Evolutionary conservation across 2,797 vertebrate species (phyloP), one percentile per base, ranked within the genome.

Genomic region (Taeniopygia guttata): DNA sequence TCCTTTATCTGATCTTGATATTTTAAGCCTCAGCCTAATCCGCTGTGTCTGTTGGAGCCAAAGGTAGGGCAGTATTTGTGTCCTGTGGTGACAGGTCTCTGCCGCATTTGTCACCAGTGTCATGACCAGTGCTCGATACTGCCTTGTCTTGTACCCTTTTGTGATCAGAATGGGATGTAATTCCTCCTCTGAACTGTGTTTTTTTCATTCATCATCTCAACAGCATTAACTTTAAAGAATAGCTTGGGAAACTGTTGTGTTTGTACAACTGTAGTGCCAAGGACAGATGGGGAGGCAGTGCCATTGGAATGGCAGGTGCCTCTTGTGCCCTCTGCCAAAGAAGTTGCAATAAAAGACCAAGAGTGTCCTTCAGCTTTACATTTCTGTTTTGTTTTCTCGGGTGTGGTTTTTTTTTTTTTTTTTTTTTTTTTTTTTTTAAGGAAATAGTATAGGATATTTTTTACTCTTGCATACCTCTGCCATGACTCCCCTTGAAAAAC

Each of bases 321-420:
- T 75, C 46, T 74, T 75, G 15, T 42, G 62, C 68, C 68, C n/a
- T 91, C 43, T 93, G 89, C 84, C 79, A 76, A 81, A 92, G 56
- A 89, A 69, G 46, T 43, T 36, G n/a, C n/a, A 60, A 21, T 87
- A 21, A 17, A 69, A 81, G 23, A 42, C n/a, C 30, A 30, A 72
- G 67, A 79, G 32, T 80, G 84, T 87, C 36, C 34, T 80, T 81
- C 51, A 84, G 66, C 23, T 89, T 92, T 42, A 36, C 20, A 25
- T 60, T 87, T 78, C 30, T 72, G 34, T 32, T 70, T 36, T n/a
- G 54, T 68, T 43, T 56, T 74, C 74, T 46, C 73, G 38, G 38
- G 38, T 11, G 11, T 38, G 38, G n/a, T 73, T 43, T 42, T 78
- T 34, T 52, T 78, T 66, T 78, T 46, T 73, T 73, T 43, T 42